Evolutionary conservation across 2,888 invertebrate species (phyloP).

Genomic region (Litoditis marina): DNA sequence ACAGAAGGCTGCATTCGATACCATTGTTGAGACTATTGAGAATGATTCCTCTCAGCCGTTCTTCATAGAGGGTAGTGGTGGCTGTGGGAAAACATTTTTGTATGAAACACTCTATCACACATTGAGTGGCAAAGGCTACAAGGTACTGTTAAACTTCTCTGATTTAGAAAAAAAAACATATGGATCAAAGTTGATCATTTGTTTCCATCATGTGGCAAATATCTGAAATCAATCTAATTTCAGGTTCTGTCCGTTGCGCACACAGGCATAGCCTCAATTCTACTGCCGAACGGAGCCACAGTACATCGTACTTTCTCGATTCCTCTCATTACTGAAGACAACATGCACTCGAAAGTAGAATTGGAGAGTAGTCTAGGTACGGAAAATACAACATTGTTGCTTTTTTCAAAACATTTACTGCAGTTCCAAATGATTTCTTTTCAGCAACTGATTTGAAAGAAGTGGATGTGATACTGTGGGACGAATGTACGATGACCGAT

Average conservation of each 20-base stretch:
- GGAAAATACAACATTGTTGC: no score
- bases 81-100: constrained; percentile 17
- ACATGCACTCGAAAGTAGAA: neutral
- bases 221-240: neutral
- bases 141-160: no score
- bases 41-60: neutral
- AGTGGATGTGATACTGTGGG: constrained; percentile 7
- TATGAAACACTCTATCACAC: constrained; percentile 9
- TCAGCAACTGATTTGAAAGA: neutral
- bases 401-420: no score
- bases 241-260: constrained; percentile 13
- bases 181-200: no score
- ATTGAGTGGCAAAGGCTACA: neutral
- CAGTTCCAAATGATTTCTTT: no score
- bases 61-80: constrained; percentile 14
- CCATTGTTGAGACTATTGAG: no score
- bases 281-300: constrained; percentile 6
- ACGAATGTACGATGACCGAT: constrained; percentile 13
- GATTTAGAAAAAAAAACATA: no score
- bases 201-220: no score
- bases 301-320: constrained; percentile 9
- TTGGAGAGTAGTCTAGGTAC: neutral
- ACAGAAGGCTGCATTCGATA: no score
- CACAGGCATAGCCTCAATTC: constrained; percentile 8
- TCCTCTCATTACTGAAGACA: constrained; percentile 1